phyloP scores from a whole-genome alignment of 2,888 invertebrate species.

The Ceramica pisi region DNA sequence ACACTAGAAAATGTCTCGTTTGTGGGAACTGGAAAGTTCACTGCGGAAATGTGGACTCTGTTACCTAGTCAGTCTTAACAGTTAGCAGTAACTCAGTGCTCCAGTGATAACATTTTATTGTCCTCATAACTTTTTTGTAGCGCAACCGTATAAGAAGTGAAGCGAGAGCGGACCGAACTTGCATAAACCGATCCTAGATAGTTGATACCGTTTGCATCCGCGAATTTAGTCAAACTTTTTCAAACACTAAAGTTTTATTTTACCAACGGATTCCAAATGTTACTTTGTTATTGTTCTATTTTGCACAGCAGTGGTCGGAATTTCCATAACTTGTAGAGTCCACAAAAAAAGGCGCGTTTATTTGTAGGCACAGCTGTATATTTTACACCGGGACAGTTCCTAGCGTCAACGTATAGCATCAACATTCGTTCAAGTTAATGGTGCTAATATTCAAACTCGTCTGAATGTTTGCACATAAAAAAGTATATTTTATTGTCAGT shows the following conservation, averaged over 20 bases:
- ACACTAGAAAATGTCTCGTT: conserved; percentile 7
- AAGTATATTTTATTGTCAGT: conserved; percentile 33
- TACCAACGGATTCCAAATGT: conserved; percentile 44
- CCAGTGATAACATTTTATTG: conserved; percentile 57
- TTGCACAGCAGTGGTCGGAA: conserved; percentile 28
- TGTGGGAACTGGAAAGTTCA: conserved; percentile 14
- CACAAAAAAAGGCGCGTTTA: conserved; percentile 28
- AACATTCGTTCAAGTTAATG: conserved; percentile 45
- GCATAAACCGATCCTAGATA: conserved; percentile 26
- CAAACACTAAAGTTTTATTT: conserved; percentile 65
- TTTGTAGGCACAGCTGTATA: conserved; percentile 27
- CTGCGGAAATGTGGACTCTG: conserved; percentile 2
- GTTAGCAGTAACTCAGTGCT: conserved; percentile 33
- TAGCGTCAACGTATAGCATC: conserved; percentile 17
- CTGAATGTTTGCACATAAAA: conserved; percentile 38
- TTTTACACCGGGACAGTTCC: conserved; percentile 13
- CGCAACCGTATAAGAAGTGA: conserved; percentile 33
- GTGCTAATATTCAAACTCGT: conserved; percentile 38
- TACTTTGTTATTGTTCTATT: conserved; percentile 61
- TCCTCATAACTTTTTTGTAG: conserved; percentile 53
- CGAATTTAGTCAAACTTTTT: conserved; percentile 53
- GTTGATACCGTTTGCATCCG: conserved; percentile 31
- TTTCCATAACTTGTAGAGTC: conserved; percentile 30
- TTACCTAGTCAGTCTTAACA: conserved; percentile 31
- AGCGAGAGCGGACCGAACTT: conserved; percentile 31